A percentile compares a stretch with the other conserved stretches of the same genome.
These are phyloP conservation scores for Cenopis cana DNA, from an alignment of 2,888 invertebrate genomes.

Conservation along the genomic window DNA sequence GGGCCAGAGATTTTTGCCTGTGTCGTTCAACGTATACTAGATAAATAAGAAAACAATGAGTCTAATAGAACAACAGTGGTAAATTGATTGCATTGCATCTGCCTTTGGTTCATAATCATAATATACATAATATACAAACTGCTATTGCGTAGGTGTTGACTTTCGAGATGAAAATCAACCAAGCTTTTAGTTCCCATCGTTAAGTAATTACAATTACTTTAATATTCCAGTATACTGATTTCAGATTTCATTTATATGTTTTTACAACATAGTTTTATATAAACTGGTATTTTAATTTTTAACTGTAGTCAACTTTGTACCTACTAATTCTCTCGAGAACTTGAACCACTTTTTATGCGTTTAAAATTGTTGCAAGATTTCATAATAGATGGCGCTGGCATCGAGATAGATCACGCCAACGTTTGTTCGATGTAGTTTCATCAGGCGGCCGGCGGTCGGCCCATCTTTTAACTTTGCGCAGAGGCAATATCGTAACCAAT, in stretches of 20 bases:
- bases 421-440: conserved; percentile 48
- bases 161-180: conserved; percentile 18
- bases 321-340: conserved; percentile 18
- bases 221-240: conserved; percentile 30
- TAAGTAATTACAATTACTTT: conserved; percentile 32
- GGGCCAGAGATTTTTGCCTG: neutral
- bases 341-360: conserved; percentile 31
- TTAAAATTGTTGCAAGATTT: conserved; percentile 24
- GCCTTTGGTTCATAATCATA: neutral
- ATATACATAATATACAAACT: conserved; percentile 30
- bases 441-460: neutral
- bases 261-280: conserved; percentile 34
- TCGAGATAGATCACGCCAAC: conserved; percentile 57
- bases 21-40: neutral
- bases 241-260: conserved; percentile 42
- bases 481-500: conserved; percentile 95
- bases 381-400: conserved; percentile 58
- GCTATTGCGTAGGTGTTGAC: neutral
- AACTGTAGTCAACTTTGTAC: conserved; percentile 17
- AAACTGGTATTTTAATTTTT: conserved; percentile 40
- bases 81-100: conserved; percentile 2
- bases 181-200: conserved; percentile 37
- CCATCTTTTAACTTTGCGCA: conserved; percentile 90
- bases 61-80: neutral
- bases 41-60: neutral